Percentiles rank a stretch among this genome's conserved stretches.
These are phyloP conservation scores for Tragulus kanchil DNA, from an alignment of 2,113 vertebrate species.

Conservation along the genomic window DNA sequence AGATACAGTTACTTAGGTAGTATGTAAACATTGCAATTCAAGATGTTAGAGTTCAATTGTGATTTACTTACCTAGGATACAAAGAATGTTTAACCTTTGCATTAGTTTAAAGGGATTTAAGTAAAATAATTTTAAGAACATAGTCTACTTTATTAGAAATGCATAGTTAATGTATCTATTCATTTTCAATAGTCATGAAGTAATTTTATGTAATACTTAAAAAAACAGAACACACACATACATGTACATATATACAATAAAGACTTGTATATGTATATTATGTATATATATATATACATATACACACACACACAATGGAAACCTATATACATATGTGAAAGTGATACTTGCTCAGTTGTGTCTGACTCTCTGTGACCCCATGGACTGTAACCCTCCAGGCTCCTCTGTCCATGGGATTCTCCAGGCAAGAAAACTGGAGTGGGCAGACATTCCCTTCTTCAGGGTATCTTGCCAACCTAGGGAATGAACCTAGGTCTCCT, in stretches of 20 bases:
- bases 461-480: background rate
- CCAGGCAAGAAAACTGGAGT: background rate
- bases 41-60: conserved; percentile 13
- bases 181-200: background rate
- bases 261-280: no score
- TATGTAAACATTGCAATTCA: conserved; percentile 13
- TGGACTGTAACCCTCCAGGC: background rate
- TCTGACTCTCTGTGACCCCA: background rate
- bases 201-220: background rate
- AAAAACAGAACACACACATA: background rate
- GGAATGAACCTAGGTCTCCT: background rate
- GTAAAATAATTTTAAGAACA: background rate
- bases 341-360: background rate
- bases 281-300: no score
- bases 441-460: background rate
- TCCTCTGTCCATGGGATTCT: background rate
- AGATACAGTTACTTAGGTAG: background rate
- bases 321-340: background rate
- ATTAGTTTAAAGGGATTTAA: background rate
- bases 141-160: background rate
- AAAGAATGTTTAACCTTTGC: background rate
- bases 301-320: background rate
- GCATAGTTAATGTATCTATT: background rate
- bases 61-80: background rate
- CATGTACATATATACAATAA: background rate